Percentiles rank a stretch among this genome's conserved stretches.
These are phyloP conservation scores for Hofmannophila pseudospretella DNA, from an alignment of 2,888 invertebrate species.

Conservation along the genomic window DNA sequence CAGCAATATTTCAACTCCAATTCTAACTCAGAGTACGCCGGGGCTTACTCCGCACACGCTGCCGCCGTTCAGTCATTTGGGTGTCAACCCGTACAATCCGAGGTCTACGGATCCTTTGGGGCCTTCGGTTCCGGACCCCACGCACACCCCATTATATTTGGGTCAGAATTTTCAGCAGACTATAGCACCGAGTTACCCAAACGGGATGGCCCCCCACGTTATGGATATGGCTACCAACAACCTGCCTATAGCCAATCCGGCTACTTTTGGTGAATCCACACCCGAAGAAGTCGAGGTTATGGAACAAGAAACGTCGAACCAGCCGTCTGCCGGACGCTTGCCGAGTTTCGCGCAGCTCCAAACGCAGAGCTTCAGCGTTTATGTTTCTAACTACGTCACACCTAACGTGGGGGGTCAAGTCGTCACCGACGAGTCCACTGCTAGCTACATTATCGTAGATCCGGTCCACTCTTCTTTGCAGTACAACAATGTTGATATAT, in stretches of 20 bases:
- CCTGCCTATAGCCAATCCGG: conserved; percentile 84
- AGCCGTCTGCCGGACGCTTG: conserved; percentile 69
- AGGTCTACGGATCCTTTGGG: conserved; percentile 79
- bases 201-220: conserved; percentile 92
- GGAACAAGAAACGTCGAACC: conserved; percentile 65
- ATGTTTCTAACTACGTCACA: conserved; percentile 77
- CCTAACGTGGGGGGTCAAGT: conserved; percentile 89
- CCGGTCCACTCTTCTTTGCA: conserved; percentile 56
- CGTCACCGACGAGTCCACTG: conserved; percentile 72
- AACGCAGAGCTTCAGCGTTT: conserved; percentile 75
- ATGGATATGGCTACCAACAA: conserved; percentile 85
- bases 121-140: conserved; percentile 77
- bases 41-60: conserved; percentile 76
- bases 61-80: conserved; percentile 78
- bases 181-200: conserved; percentile 86
- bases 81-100: conserved; percentile 78
- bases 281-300: conserved; percentile 68
- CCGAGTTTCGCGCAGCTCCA: conserved; percentile 83
- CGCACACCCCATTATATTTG: conserved; percentile 79
- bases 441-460: conserved; percentile 67
- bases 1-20: conserved; percentile 80
- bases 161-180: conserved; percentile 78
- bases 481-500: conserved; percentile 50
- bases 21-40: conserved; percentile 75
- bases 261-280: conserved; percentile 88